These are phyloP conservation scores for Limnephilus marmoratus DNA, from an alignment of 2,888 invertebrate species.

Conservation along the genomic window DNA sequence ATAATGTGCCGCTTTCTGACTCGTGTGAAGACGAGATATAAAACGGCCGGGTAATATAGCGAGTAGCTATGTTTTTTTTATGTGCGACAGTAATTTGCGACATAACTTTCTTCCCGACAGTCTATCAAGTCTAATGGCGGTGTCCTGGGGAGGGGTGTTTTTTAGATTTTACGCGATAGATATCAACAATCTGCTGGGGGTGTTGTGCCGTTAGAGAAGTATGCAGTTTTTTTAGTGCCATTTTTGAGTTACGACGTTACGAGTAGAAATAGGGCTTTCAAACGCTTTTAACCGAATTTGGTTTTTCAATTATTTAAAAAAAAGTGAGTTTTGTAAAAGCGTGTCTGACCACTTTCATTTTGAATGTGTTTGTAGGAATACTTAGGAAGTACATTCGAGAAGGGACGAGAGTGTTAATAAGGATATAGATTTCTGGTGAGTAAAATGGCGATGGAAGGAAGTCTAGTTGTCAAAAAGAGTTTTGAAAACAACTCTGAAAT, in stretches of 20 bases:
- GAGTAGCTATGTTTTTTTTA: slow-evolving; percentile 17
- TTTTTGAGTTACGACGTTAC: neutral
- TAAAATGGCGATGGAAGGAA: no score
- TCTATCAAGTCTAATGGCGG: slow-evolving; percentile 8
- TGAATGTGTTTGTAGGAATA: no score
- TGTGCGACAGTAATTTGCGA: neutral
- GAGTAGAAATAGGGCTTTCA: neutral
- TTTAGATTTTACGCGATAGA: slow-evolving; percentile 15
- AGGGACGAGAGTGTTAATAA: no score
- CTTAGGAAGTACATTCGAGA: no score
- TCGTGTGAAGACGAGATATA: slow-evolving; percentile 13
- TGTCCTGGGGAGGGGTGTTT: neutral
- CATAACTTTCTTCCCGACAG: slow-evolving; percentile 7
- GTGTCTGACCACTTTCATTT: no score
- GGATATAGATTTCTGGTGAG: no score
- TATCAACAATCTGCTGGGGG: slow-evolving; percentile 1
- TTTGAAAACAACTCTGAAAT: no score
- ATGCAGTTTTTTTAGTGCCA: neutral
- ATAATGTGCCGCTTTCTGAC: neutral
- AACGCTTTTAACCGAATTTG: neutral
- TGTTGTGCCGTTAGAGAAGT: neutral
- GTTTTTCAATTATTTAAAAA: no score
- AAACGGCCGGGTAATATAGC: neutral
- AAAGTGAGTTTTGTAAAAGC: no score
- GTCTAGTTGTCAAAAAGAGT: no score